Percentiles rank a stretch among this genome's conserved stretches.
Evolutionary conservation across 2,797 vertebrate genomes (phyloP).

Genomic region (Paramormyrops hopkinsi): DNA sequence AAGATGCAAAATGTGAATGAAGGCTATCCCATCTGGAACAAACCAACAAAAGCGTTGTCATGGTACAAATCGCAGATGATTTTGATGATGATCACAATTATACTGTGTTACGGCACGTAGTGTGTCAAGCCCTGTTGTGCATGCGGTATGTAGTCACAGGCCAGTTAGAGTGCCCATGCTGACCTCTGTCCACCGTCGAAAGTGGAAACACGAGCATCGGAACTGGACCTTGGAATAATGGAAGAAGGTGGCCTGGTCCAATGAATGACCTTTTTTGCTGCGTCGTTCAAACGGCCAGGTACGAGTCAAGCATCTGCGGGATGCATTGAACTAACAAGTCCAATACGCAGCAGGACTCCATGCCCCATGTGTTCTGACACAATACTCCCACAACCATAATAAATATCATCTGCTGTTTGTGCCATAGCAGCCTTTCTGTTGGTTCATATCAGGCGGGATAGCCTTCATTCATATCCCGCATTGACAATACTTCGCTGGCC

Average conservation of each 20-base stretch:
- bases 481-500: too few relatives aligned
- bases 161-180: background rate
- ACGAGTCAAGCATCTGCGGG: background rate
- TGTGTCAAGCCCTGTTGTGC: background rate
- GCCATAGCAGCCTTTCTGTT: background rate
- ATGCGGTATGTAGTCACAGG: background rate
- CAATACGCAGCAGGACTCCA: background rate
- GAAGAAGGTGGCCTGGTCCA: background rate
- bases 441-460: background rate
- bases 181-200: background rate
- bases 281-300: background rate
- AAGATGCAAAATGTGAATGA: background rate
- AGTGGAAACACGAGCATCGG: background rate
- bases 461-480: background rate
- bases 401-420: background rate
- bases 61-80: background rate
- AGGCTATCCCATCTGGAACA: background rate
- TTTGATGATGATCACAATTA: background rate
- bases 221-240: background rate
- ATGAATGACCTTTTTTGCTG: background rate
- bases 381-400: background rate
- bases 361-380: background rate
- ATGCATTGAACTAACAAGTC: background rate
- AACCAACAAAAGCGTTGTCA: background rate
- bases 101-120: background rate